These are phyloP conservation scores for Ormyrus rosae DNA, from an alignment of 2,888 invertebrate species.

Conservation along the genomic window DNA sequence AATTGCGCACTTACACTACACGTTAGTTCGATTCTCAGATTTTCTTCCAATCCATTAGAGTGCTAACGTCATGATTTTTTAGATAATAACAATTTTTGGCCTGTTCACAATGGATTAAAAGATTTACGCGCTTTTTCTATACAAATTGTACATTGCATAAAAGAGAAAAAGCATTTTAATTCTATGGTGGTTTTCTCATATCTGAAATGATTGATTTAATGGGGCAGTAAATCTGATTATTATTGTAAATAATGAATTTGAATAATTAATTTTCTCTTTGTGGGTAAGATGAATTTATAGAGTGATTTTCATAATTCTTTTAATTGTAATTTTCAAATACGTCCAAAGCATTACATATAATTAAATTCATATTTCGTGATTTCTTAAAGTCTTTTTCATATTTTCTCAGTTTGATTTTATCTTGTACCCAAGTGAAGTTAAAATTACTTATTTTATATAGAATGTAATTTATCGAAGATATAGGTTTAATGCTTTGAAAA, in stretches of 20 bases:
- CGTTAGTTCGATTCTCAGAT: constrained; percentile 55
- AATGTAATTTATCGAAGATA: too few species aligned
- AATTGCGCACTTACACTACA: constrained; percentile 51
- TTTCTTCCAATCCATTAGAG: constrained; percentile 53
- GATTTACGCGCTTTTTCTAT: constrained; percentile 46
- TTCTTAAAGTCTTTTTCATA: constrained; percentile 38
- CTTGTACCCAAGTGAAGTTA: too few species aligned
- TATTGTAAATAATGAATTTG: constrained; percentile 49
- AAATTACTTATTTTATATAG: too few species aligned
- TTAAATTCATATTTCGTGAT: constrained; percentile 52
- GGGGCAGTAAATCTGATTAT: constrained; percentile 51
- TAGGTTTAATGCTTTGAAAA: constrained; percentile 16
- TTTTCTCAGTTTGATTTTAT: constrained; percentile 2
- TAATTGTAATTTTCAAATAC: constrained; percentile 46
- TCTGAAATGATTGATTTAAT: constrained; percentile 45
- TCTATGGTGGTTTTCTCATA: constrained; percentile 35
- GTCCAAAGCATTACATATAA: constrained; percentile 34
- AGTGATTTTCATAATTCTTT: constrained; percentile 48
- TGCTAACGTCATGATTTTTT: constrained; percentile 52
- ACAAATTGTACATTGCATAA: constrained; percentile 56
- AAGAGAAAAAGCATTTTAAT: constrained; percentile 41
- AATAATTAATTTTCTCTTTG: constrained; percentile 43
- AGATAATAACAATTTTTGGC: constrained; percentile 53
- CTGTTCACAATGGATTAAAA: constrained; percentile 29
- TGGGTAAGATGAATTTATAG: constrained; percentile 31